Evolutionary conservation across 2,113 vertebrate species (phyloP).

Genomic region (Polypterus bichir): DNA sequence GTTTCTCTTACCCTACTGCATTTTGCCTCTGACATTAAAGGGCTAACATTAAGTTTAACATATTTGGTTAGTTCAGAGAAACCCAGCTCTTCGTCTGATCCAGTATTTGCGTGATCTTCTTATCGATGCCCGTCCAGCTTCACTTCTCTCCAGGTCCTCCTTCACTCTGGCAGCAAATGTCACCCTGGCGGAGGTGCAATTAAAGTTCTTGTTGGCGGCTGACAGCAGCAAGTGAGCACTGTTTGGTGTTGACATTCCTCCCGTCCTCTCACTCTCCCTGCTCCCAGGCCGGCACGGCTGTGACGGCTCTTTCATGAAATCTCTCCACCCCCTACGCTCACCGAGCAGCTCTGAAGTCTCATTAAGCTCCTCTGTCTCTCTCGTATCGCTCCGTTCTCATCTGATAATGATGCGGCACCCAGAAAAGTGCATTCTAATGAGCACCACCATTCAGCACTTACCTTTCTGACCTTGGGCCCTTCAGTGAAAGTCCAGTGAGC

Average conservation of each 20-base stretch:
- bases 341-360: constrained; percentile 42
- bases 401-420: constrained; percentile 32
- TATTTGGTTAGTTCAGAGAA: too few species aligned
- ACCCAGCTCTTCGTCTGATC: too few species aligned
- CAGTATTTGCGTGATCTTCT: too few species aligned
- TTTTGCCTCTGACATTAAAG: constrained; percentile 1
- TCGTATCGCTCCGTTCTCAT: constrained; percentile 22
- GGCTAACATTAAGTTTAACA: too few species aligned
- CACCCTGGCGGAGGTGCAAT: constrained; percentile 23
- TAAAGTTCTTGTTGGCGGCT: constrained; percentile 21
- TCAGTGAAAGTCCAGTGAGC: too few species aligned
- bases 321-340: constrained; percentile 8
- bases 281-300: too few species aligned
- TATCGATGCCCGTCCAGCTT: too few species aligned
- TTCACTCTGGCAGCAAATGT: constrained; percentile 21
- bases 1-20: too few species aligned
- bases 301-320: constrained; percentile 35
- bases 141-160: constrained; percentile 6
- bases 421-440: constrained; percentile 35
- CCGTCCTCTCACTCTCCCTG: constrained; percentile 26
- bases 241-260: constrained; percentile 17
- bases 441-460: constrained; percentile 2
- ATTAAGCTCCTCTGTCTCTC: constrained; percentile 37
- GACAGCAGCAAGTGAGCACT: constrained; percentile 27
- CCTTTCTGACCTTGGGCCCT: too few species aligned